phyloP scores from a whole-genome alignment of 2,888 invertebrate species.

The Lucinisca nassula region DNA sequence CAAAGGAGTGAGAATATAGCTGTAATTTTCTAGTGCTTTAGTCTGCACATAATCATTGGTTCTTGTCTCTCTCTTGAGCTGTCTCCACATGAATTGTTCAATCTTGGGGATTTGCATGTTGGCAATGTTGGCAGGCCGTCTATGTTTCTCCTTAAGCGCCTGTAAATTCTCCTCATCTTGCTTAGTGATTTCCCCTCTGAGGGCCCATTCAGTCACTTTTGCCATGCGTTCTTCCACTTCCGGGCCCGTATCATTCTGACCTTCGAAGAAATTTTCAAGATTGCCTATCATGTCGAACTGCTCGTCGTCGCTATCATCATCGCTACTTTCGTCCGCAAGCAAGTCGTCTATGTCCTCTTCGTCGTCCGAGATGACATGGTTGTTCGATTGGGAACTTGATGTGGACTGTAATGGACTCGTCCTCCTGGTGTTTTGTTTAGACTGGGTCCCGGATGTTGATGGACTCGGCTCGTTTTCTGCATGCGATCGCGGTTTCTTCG shows the following conservation, averaged over 20 bases:
- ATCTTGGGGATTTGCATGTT: background rate
- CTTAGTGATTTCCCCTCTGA: background rate
- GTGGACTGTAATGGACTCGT: no score
- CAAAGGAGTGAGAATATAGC: background rate
- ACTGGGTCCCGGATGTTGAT: background rate
- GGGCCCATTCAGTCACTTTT: background rate
- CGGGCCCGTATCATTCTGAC: background rate
- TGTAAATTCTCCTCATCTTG: background rate
- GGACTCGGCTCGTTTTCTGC: background rate
- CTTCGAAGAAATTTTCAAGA: background rate
- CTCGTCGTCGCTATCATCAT: background rate
- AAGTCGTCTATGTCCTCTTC: background rate
- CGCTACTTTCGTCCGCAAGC: background rate
- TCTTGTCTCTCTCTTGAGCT: background rate
- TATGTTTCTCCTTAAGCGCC: background rate
- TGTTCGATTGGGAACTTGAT: no score
- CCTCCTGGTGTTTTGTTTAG: background rate
- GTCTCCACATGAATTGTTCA: background rate
- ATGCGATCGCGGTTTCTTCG: background rate
- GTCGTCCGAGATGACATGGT: background rate
- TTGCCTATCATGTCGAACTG: background rate
- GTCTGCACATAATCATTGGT: background rate
- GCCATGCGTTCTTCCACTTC: background rate
- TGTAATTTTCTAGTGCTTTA: background rate
- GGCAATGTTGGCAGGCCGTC: background rate